These are phyloP conservation scores for Diaprepes abbreviatus DNA, from an alignment of 2,888 invertebrate species.

Conservation along the genomic window DNA sequence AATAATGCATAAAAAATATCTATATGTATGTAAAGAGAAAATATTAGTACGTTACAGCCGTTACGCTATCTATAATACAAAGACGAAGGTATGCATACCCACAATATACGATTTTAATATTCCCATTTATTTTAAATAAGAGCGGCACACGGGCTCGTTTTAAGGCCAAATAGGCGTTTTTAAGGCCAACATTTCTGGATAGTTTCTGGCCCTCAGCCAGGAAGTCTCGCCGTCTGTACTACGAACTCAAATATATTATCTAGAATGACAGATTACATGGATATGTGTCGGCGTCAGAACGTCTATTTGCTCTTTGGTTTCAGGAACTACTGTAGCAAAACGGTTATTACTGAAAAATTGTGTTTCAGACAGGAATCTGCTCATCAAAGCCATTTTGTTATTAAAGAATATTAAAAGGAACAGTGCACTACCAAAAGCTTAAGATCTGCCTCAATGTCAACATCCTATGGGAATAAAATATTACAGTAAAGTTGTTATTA, in stretches of 20 bases:
- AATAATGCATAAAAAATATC: too few relatives aligned
- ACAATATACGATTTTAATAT: slow-evolving; percentile 17
- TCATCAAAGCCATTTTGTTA: too few relatives aligned
- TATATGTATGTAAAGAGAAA: too few relatives aligned
- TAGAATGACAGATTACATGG: not conserved
- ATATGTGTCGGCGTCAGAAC: not conserved
- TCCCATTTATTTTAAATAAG: slow-evolving; percentile 5
- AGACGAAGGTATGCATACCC: not conserved
- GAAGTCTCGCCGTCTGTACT: slow-evolving; percentile 21
- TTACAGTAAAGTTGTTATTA: too few relatives aligned
- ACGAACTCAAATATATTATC: not conserved
- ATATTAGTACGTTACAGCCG: not conserved
- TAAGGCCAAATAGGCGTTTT: slow-evolving; percentile 19
- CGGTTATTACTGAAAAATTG: too few relatives aligned
- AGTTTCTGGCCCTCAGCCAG: slow-evolving; percentile 2
- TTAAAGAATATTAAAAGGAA: too few relatives aligned
- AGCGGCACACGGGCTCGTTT: slow-evolving; percentile 4
- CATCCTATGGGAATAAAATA: too few relatives aligned
- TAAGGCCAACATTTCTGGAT: slow-evolving; percentile 19
- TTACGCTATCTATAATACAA: not conserved
- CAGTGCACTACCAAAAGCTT: too few relatives aligned
- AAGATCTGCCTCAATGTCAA: too few relatives aligned
- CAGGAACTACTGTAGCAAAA: too few relatives aligned
- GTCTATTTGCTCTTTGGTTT: too few relatives aligned
- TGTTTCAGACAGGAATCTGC: too few relatives aligned